These are phyloP conservation scores for Chaetogeoica ovagalla DNA, from an alignment of 2,888 invertebrate genomes.

Conservation along the genomic window DNA sequence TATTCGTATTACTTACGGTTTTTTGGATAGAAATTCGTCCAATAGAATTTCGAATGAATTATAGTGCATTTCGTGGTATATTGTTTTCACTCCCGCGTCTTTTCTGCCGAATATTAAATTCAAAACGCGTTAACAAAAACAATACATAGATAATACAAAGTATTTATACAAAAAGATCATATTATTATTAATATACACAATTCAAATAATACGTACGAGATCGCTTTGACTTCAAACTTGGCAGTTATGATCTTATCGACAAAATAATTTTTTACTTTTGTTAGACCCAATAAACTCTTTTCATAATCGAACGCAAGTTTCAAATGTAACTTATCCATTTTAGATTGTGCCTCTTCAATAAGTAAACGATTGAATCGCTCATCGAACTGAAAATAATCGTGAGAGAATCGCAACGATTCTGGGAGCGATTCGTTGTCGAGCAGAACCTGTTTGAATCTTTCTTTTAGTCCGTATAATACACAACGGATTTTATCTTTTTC, in stretches of 20 bases:
- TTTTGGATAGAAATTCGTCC: slow-evolving; percentile 5
- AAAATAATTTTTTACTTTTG: slow-evolving; percentile 70
- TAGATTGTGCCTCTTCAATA: slow-evolving; percentile 65
- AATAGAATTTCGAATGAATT: slow-evolving; percentile 29
- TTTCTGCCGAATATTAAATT: background rate
- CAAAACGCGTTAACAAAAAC: background rate
- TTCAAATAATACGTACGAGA: slow-evolving; percentile 15
- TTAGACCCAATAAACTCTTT: slow-evolving; percentile 67
- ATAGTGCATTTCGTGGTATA: slow-evolving; percentile 16
- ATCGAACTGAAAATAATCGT: slow-evolving; percentile 71
- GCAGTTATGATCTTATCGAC: slow-evolving; percentile 67
- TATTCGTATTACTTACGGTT: slow-evolving; percentile 4
- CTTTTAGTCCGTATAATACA: slow-evolving; percentile 64
- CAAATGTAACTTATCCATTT: slow-evolving; percentile 67
- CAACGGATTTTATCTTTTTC: slow-evolving; percentile 67
- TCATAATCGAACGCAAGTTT: slow-evolving; percentile 73
- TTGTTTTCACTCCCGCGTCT: slow-evolving; percentile 23
- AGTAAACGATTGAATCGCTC: slow-evolving; percentile 68
- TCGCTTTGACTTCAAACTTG: slow-evolving; percentile 56
- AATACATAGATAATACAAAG: too few relatives aligned
- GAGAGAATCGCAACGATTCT: slow-evolving; percentile 64
- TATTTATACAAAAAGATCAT: too few relatives aligned
- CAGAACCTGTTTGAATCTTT: slow-evolving; percentile 66
- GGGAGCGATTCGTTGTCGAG: slow-evolving; percentile 61
- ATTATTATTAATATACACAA: background rate